phyloP scores from a whole-genome alignment of 2,888 invertebrate genomes.

The Ennomos fuscantarius region DNA sequence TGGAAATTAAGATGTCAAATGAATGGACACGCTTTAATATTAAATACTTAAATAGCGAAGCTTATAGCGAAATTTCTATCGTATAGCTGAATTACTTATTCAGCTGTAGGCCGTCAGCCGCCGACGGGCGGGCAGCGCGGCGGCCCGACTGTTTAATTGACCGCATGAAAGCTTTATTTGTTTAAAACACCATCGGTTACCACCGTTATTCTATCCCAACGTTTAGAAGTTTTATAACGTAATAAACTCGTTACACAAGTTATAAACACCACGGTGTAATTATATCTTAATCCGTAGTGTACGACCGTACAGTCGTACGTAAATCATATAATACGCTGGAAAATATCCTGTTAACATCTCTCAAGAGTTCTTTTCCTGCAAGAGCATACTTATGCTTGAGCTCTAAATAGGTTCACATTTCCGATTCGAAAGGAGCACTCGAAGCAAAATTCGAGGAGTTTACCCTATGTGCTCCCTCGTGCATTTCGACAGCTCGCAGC shows the following conservation, averaged over 20 bases:
- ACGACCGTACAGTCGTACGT: conserved; percentile 4
- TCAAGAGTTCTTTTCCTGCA: conserved; percentile 27
- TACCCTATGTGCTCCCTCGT: conserved; percentile 68
- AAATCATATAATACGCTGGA: conserved; percentile 15
- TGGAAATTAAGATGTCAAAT: conserved; percentile 15
- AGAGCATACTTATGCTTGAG: conserved; percentile 47
- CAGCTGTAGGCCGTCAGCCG: conserved; percentile 44
- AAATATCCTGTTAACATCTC: conserved; percentile 20
- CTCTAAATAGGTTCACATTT: conserved; percentile 66
- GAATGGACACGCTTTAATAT: conserved; percentile 34
- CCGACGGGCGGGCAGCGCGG: conserved; percentile 36
- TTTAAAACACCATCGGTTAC: conserved; percentile 46
- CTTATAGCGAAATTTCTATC: conserved; percentile 36
- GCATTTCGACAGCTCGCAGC: conserved; percentile 74
- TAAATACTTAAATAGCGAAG: conserved; percentile 29
- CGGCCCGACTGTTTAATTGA: conserved; percentile 51
- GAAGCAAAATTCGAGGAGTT: conserved; percentile 71
- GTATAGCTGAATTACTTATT: conserved; percentile 54
- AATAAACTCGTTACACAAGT: conserved; percentile 18
- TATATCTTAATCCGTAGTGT: conserved; percentile 15
- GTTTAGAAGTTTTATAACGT: conserved; percentile 26
- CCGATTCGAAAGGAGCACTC: conserved; percentile 62
- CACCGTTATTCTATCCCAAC: conserved; percentile 26
- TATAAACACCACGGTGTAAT: conserved; percentile 15
- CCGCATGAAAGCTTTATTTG: conserved; percentile 58